These are phyloP conservation scores for Cylas formicarius DNA, from an alignment of 1,140 invertebrate species.

Conservation along the genomic window DNA sequence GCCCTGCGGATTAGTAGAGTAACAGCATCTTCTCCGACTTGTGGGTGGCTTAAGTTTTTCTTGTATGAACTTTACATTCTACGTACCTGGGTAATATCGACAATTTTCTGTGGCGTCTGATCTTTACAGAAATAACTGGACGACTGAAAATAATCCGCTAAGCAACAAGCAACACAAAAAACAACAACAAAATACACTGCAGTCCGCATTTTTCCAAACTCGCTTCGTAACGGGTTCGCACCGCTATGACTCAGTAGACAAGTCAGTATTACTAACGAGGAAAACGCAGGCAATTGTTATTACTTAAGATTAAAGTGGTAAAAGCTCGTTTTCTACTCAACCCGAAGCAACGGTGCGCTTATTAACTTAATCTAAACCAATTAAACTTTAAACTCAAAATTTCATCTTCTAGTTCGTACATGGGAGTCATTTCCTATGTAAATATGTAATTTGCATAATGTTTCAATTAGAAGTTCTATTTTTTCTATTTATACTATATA, in stretches of 20 bases:
- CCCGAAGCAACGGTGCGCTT: slow-evolving; percentile 9
- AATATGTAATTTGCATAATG: too few relatives aligned
- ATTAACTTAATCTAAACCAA: slow-evolving; percentile 18
- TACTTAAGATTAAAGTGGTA: slow-evolving; percentile 12
- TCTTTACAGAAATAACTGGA: slow-evolving; percentile 27
- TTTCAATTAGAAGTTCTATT: too few relatives aligned
- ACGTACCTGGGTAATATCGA: slow-evolving; percentile 34
- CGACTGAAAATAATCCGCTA: slow-evolving; percentile 2
- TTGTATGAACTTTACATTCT: too few relatives aligned
- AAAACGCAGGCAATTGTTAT: neutral
- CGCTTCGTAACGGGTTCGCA: neutral
- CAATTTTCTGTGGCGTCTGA: slow-evolving; percentile 25
- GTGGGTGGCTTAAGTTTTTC: too few relatives aligned
- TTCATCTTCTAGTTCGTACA: too few relatives aligned
- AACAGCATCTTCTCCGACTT: too few relatives aligned
- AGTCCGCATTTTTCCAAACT: neutral
- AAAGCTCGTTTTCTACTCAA: slow-evolving; percentile 9
- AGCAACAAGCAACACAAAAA: slow-evolving; percentile 5
- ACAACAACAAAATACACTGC: slow-evolving; percentile 1
- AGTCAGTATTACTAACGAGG: neutral
- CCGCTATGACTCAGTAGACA: neutral
- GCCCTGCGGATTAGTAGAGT: too few relatives aligned
- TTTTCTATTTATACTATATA: too few relatives aligned
- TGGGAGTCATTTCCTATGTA: too few relatives aligned
- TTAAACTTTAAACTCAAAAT: too few relatives aligned